Base-by-base conservation (phyloP, 2,113 vertebrate species). In the Amphiprion ocellaris region DNA sequence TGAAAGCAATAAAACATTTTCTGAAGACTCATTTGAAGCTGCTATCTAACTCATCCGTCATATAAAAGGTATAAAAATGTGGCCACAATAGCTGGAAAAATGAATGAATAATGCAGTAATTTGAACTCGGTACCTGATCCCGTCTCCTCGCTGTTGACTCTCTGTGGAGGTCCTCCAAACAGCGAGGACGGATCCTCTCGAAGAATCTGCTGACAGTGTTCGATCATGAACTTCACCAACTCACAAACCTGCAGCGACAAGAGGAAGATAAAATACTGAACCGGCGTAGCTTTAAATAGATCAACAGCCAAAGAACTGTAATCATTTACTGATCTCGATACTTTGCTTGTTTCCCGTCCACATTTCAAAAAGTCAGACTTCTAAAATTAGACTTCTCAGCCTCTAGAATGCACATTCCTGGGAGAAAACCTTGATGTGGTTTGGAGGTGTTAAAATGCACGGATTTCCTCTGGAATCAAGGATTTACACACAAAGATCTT, bases 191-290 rank as follows among this genome's bases (percentile, higher is more conserved):
- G 95, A 46, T 97, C 96, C 63, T 97, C 94, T 86, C 96, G 96
- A 82, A 97, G 94, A 84, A 98, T 95, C 86, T 88, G 90, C 90
- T 93, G 91, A 85, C 96, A 96, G 77, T 97, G 97, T 82, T 99
- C 96, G 41, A 97, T 98, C 74, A 99, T 95, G 79, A 98, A 97
- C 85, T 96, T 96, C 73, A 97, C 95, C 92, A 99, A 92, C 76
- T 95, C 89, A 60, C 97, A 97, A 64, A 97, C 95, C 97, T 99
- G 90, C 75, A 58, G 37, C 44, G 16, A 55, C 5, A 12, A 41
- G 12, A 21, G 11, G 4, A 44, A 2, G 12, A 37, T 37, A 10
- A 44, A 2, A 44, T 0, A 4, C 14, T 44, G 41, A 44, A 14
- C 11, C 33, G 7, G 33, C 7, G 33, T 6, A 10, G 33, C 33